These are phyloP conservation scores for Amblyornis subalaris DNA, from an alignment of 2,113 vertebrate genomes.

Conservation along the genomic window DNA sequence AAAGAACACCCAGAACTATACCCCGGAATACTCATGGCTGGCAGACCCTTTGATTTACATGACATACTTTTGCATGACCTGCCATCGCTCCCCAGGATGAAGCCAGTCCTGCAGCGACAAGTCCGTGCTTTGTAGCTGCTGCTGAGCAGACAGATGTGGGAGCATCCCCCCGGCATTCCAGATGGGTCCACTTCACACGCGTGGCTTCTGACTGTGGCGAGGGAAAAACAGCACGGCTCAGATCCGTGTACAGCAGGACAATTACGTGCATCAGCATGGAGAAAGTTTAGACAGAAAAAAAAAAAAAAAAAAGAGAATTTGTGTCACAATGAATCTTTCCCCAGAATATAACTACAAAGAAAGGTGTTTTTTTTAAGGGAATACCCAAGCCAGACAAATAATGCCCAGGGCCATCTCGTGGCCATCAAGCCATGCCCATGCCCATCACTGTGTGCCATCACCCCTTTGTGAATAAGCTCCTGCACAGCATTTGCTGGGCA, in stretches of 20 bases:
- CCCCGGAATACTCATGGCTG: neutral
- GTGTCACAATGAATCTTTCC: neutral
- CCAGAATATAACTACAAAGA: neutral
- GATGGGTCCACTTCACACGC: slow-evolving; percentile 84
- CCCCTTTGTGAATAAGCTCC: neutral
- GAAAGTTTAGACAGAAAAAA: neutral
- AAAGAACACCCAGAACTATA: neutral
- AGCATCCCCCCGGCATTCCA: slow-evolving; percentile 88
- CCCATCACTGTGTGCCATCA: rapidly evolving
- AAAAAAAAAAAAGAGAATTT: neutral
- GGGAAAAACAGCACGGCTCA: slow-evolving; percentile 42
- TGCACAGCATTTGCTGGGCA: neutral
- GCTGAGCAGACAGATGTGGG: slow-evolving; percentile 92
- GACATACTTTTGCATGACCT: slow-evolving; percentile 96
- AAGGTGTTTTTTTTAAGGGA: neutral
- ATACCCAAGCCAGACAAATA: neutral
- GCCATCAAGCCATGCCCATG: neutral
- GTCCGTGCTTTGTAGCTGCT: slow-evolving; percentile 90
- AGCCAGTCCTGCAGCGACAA: slow-evolving; percentile 92
- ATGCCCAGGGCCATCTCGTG: neutral
- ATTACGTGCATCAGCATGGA: neutral
- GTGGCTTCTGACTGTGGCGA: slow-evolving; percentile 83
- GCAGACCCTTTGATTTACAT: slow-evolving; percentile 1
- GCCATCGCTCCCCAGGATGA: slow-evolving; percentile 85
- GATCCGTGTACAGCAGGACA: neutral